phyloP scores from a whole-genome alignment of 1,140 invertebrate species.

The Microplitis demolitor region DNA sequence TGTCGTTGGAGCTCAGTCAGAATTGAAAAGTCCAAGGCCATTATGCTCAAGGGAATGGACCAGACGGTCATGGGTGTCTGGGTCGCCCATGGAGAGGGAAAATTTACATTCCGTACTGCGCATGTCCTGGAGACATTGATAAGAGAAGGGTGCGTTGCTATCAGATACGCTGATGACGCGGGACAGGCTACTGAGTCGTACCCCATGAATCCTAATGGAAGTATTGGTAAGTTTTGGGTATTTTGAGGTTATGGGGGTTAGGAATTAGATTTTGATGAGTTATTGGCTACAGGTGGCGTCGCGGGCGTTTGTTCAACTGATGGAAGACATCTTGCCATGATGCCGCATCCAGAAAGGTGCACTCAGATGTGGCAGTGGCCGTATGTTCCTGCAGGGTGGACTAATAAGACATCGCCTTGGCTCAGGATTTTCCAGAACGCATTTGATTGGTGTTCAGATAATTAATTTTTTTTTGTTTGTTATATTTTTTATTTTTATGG shows the following conservation, averaged over 20 bases:
- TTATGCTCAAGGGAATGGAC: slow-evolving; percentile 90
- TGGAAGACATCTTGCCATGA: slow-evolving; percentile 94
- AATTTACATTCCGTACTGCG: slow-evolving; percentile 67
- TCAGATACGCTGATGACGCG: slow-evolving; percentile 85
- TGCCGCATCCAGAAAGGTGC: slow-evolving; percentile 97
- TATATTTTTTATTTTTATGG: too few species aligned
- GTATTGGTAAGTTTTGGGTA: slow-evolving; percentile 61
- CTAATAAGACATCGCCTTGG: slow-evolving; percentile 80
- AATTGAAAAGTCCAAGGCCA: slow-evolving; percentile 73
- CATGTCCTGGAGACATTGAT: slow-evolving; percentile 65
- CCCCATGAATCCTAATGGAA: slow-evolving; percentile 95
- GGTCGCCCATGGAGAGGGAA: slow-evolving; percentile 96
- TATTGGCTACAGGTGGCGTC: slow-evolving; percentile 67
- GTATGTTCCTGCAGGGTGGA: slow-evolving; percentile 67
- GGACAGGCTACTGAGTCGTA: slow-evolving; percentile 78
- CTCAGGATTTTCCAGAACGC: slow-evolving; percentile 90
- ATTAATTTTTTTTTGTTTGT: too few species aligned
- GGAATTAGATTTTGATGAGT: slow-evolving; percentile 20
- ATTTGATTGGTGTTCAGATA: slow-evolving; percentile 74
- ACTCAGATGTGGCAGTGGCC: slow-evolving; percentile 86
- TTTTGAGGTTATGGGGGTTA: background rate
- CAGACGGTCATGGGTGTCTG: slow-evolving; percentile 87
- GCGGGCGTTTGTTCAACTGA: slow-evolving; percentile 87
- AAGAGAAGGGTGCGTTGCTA: slow-evolving; percentile 69
- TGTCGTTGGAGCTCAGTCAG: slow-evolving; percentile 87